Evolutionary conservation across 2,797 vertebrate genomes (phyloP).

Genomic region (Mormyrus hasselquistii): DNA sequence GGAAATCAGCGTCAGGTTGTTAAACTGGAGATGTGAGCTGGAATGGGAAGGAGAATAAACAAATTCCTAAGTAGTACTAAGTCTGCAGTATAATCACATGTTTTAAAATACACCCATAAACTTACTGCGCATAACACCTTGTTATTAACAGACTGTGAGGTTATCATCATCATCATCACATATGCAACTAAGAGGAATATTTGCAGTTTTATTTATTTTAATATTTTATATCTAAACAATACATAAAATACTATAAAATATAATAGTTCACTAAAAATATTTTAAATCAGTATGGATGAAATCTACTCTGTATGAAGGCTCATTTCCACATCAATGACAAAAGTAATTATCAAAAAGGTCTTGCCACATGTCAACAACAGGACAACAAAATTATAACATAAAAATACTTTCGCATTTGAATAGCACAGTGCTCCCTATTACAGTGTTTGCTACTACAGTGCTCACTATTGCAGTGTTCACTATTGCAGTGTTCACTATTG

Average conservation of each 20-base stretch:
- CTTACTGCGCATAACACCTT: not conserved
- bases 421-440: not conserved
- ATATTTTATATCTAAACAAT: not conserved
- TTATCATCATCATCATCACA: not conserved
- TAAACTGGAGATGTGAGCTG: slow-evolving; percentile 85
- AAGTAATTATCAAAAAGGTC: not conserved
- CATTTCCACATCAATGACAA: not conserved
- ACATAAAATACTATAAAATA: not conserved
- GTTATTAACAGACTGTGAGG: not conserved
- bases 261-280: not conserved
- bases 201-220: not conserved
- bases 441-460: too few species aligned
- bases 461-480: not conserved
- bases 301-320: not conserved
- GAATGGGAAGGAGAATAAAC: slow-evolving; percentile 22
- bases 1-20: slow-evolving; percentile 82
- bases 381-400: not conserved
- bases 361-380: not conserved
- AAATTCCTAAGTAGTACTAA: not conserved
- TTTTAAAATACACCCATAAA: not conserved
- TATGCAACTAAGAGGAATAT: not conserved
- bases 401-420: not conserved
- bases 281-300: not conserved
- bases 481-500: too few species aligned
- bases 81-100: not conserved